These are phyloP conservation scores for Cephus nigrinus DNA, from an alignment of 2,888 invertebrate genomes.

Conservation along the genomic window DNA sequence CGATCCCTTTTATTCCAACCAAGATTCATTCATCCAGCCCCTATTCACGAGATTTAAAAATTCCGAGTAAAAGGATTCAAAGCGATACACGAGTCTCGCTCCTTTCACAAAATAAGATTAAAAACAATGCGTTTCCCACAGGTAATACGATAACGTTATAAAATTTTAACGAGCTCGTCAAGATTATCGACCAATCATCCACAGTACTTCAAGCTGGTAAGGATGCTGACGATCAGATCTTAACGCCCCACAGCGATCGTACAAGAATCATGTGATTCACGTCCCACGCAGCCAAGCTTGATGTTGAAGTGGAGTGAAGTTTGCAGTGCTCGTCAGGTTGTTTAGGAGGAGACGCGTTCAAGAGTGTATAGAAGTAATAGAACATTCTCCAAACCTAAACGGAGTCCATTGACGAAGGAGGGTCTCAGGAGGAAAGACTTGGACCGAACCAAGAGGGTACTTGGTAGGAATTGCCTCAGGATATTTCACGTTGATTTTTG, in stretches of 20 bases:
- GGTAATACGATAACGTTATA: not conserved
- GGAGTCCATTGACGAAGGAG: not conserved
- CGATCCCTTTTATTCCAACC: not conserved
- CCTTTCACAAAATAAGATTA: not conserved
- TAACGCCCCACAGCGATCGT: not conserved
- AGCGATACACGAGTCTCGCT: not conserved
- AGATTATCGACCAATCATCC: not conserved
- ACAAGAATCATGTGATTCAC: not conserved
- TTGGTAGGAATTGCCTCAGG: not conserved
- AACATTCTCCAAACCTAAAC: not conserved
- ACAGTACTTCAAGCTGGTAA: not conserved
- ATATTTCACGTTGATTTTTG: not conserved
- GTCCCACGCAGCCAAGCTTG: not conserved
- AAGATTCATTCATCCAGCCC: not conserved
- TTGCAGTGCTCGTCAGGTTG: not conserved
- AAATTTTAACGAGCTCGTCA: not conserved
- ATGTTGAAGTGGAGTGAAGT: not conserved
- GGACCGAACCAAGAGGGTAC: not conserved
- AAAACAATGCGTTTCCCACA: not conserved
- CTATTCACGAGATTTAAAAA: not conserved
- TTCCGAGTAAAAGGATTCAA: not conserved
- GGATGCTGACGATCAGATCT: not conserved
- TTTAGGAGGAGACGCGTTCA: not conserved
- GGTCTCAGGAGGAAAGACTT: not conserved
- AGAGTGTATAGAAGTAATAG: not conserved